phyloP scores from a whole-genome alignment of 2,888 invertebrate genomes.

The Leucania comma region DNA sequence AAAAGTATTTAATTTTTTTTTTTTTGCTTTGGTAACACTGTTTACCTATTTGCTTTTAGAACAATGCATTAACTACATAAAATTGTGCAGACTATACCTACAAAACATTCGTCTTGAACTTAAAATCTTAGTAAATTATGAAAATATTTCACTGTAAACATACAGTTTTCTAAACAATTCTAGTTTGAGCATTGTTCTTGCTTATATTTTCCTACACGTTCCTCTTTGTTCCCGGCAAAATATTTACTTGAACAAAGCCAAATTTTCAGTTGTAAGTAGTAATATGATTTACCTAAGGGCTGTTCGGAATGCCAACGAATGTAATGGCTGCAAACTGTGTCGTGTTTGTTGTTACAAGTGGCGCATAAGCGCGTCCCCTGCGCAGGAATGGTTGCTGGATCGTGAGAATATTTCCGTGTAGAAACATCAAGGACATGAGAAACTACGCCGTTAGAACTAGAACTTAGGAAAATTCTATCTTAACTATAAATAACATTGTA shows the following conservation, averaged over 20 bases:
- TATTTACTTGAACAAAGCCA: slow-evolving; percentile 45
- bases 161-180: slow-evolving; percentile 46
- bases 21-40: not conserved
- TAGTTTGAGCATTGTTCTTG: slow-evolving; percentile 15
- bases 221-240: slow-evolving; percentile 40
- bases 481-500: not conserved
- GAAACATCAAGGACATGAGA: slow-evolving; percentile 28
- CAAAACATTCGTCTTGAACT: slow-evolving; percentile 5
- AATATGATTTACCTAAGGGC: slow-evolving; percentile 25
- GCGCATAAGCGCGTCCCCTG: slow-evolving; percentile 53
- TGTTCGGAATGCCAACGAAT: slow-evolving; percentile 54
- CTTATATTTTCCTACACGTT: slow-evolving; percentile 14
- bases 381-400: slow-evolving; percentile 47
- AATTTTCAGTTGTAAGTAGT: slow-evolving; percentile 32
- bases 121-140: slow-evolving; percentile 19
- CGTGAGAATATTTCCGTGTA: slow-evolving; percentile 68
- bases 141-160: slow-evolving; percentile 31
- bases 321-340: slow-evolving; percentile 32
- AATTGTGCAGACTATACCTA: not conserved
- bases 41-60: not conserved
- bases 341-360: slow-evolving; percentile 81
- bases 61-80: too few species aligned
- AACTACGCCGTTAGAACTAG: not conserved
- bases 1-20: not conserved
- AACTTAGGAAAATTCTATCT: not conserved